These are phyloP conservation scores for Ochropleura plecta DNA, from an alignment of 2,888 invertebrate genomes.

Conservation along the genomic window DNA sequence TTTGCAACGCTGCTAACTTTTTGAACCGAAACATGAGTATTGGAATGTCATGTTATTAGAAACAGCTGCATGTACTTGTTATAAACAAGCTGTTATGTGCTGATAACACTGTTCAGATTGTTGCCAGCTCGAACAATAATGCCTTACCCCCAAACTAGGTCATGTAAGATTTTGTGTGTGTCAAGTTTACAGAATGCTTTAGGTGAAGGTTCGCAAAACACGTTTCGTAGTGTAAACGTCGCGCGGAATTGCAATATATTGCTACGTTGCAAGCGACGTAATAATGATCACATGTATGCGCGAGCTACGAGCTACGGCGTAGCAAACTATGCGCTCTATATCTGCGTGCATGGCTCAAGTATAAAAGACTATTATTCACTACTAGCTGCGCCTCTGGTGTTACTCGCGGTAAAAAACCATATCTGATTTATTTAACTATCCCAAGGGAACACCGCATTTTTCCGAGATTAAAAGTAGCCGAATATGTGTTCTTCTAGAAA, in stretches of 20 bases:
- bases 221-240: conserved; percentile 9
- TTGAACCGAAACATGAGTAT: background rate
- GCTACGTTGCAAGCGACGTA: background rate
- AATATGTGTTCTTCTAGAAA: too few species aligned
- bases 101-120: background rate
- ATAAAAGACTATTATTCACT: too few species aligned
- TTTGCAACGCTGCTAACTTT: background rate
- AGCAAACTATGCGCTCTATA: background rate
- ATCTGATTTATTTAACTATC: too few species aligned
- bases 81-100: background rate
- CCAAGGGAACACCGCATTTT: too few species aligned
- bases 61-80: background rate
- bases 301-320: conserved; percentile 9
- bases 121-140: conserved; percentile 11
- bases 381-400: too few species aligned
- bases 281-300: background rate
- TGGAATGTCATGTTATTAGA: background rate
- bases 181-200: conserved; percentile 12
- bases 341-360: too few species aligned
- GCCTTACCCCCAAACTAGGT: background rate
- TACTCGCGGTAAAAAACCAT: too few species aligned
- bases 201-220: conserved; percentile 19
- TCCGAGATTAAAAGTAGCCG: too few species aligned
- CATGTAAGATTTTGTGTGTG: conserved; percentile 14
- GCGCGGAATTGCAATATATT: conserved; percentile 12